Evolutionary conservation across 2,888 invertebrate species (phyloP).

Genomic region (Priocnemis perturbator): DNA sequence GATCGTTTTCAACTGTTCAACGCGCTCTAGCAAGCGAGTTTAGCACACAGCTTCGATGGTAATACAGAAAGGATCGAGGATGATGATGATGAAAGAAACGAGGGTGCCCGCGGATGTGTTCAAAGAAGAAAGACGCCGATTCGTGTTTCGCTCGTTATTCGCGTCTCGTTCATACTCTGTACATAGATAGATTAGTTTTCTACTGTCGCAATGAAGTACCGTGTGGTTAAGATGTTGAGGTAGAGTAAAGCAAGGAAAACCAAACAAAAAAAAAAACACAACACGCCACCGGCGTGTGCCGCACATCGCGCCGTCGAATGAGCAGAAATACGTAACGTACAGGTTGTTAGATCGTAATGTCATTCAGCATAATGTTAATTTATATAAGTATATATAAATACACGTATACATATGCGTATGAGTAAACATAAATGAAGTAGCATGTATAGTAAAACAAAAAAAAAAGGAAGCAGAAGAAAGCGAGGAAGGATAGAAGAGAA

Average conservation of each 20-base stretch:
- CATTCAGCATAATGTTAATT: slow-evolving; percentile 41
- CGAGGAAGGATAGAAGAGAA: slow-evolving; percentile 8
- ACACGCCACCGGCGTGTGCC: slow-evolving; percentile 14
- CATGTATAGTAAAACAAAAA: slow-evolving; percentile 26
- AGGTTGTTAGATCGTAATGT: slow-evolving; percentile 8
- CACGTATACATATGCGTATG: slow-evolving; percentile 19
- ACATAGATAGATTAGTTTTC: slow-evolving; percentile 73
- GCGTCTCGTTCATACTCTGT: slow-evolving; percentile 64
- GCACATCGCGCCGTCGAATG: slow-evolving; percentile 11
- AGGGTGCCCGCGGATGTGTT: background rate
- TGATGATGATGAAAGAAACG: too few relatives aligned
- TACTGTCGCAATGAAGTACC: slow-evolving; percentile 57
- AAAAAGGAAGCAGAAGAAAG: slow-evolving; percentile 28
- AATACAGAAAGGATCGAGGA: too few relatives aligned
- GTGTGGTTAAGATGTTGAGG: slow-evolving; percentile 9
- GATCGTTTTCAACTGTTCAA: too few relatives aligned
- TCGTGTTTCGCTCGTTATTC: slow-evolving; percentile 45
- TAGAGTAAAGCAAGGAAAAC: slow-evolving; percentile 13
- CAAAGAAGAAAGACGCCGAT: background rate
- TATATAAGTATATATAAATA: slow-evolving; percentile 41
- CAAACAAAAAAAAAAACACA: slow-evolving; percentile 13
- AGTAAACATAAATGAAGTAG: slow-evolving; percentile 31
- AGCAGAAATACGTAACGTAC: slow-evolving; percentile 10
- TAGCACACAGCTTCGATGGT: too few relatives aligned
- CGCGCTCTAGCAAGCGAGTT: too few relatives aligned